Conservation (phyloP, 2,113 vertebrate species). For the Aspiorhynchus laticeps region DNA sequence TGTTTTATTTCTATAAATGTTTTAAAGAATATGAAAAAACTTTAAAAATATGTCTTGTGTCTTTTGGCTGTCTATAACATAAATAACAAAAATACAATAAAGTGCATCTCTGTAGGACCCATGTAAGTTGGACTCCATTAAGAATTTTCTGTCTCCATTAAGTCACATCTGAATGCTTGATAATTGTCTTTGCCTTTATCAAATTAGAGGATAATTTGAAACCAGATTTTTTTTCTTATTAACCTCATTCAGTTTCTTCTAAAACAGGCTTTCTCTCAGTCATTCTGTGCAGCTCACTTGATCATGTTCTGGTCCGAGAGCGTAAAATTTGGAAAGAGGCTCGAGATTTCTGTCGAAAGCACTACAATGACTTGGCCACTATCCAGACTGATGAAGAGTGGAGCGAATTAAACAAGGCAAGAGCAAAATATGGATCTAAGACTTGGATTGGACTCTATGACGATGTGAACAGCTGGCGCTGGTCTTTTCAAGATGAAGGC, state of each 20-base stretch:
- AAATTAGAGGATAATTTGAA: not conserved
- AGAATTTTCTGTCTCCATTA: not conserved
- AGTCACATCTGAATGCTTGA: not conserved
- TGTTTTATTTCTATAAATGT: no score
- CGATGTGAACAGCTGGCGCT: constrained; percentile 6
- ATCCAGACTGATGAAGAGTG: not conserved
- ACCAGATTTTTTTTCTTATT: not conserved
- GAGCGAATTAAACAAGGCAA: not conserved
- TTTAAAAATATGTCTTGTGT: no score
- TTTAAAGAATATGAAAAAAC: no score
- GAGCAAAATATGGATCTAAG: not conserved
- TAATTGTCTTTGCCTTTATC: not conserved
- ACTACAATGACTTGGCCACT: not conserved
- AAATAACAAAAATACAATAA: no score
- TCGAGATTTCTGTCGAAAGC: not conserved
- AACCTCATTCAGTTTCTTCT: not conserved
- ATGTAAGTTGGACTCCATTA: not conserved
- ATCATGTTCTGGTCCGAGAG: constrained; percentile 1
- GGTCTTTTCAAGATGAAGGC: not conserved
- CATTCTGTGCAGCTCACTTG: not conserved
- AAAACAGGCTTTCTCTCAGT: constrained; percentile 14
- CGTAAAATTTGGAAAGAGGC: not conserved
- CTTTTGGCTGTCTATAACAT: no score
- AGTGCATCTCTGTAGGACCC: not conserved
- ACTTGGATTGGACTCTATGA: constrained; percentile 44